A percentile compares a stretch with the other conserved stretches of the same genome.
Conservation (phyloP, 2,113 vertebrate genomes). For the Tetrax tetrax region DNA sequence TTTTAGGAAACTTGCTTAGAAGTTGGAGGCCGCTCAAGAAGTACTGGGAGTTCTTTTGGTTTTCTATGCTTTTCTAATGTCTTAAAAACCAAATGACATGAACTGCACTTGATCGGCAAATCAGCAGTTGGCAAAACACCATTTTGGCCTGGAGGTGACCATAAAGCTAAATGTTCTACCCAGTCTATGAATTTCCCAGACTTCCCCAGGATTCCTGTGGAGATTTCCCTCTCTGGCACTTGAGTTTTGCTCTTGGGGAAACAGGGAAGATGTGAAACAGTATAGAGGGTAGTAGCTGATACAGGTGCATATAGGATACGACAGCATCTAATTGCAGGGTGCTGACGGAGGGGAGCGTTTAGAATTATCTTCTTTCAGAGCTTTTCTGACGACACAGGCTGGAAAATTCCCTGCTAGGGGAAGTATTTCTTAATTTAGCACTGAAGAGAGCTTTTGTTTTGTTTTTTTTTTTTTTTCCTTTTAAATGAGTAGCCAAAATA, state of each 20-base stretch:
- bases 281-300: not conserved
- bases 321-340: not conserved
- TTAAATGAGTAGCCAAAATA: not conserved
- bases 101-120: rapidly evolving
- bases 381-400: not conserved
- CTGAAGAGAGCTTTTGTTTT: not conserved
- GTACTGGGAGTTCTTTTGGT: not conserved
- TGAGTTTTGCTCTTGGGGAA: not conserved
- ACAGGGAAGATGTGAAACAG: not conserved
- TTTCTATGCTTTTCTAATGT: not conserved
- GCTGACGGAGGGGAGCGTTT: not conserved
- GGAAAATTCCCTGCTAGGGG: not conserved
- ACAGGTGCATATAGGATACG: rapidly evolving
- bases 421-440: not conserved
- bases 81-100: not conserved
- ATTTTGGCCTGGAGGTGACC: not conserved
- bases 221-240: not conserved
- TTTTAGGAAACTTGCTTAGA: not conserved
- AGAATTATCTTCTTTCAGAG: not conserved
- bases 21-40: not conserved
- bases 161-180: not conserved
- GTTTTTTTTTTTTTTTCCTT: no score
- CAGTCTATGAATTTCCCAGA: not conserved
- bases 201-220: not conserved
- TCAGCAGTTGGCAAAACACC: not conserved